Evolutionary conservation across 2,113 vertebrate genomes (phyloP).

Genomic region (Jaculus jaculus): DNA sequence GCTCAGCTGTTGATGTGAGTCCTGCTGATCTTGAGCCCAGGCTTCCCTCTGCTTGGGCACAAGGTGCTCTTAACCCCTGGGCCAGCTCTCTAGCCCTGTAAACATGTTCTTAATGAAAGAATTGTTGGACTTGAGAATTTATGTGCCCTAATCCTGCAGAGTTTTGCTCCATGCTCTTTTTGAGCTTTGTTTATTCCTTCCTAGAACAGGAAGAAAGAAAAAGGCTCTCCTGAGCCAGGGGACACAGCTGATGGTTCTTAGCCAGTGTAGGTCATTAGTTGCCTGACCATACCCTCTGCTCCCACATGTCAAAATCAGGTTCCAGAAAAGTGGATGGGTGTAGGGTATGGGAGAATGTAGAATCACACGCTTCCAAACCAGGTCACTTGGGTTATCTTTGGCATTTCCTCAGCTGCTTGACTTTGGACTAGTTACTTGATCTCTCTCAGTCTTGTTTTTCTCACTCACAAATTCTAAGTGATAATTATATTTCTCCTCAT

Average conservation of each 20-base stretch:
- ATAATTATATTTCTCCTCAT: background rate
- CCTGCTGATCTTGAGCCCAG: no score
- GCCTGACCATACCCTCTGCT: background rate
- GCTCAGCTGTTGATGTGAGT: no score
- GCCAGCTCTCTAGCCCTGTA: background rate
- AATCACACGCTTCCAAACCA: rapidly evolving
- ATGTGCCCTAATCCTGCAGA: background rate
- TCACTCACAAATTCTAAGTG: background rate
- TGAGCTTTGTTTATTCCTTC: background rate
- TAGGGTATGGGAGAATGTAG: background rate
- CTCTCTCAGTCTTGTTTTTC: background rate
- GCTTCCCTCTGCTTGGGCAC: no score
- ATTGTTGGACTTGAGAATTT: background rate
- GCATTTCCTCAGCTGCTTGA: background rate
- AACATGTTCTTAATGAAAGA: constrained; percentile 2
- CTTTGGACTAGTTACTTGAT: background rate
- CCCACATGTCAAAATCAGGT: background rate
- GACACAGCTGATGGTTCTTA: background rate
- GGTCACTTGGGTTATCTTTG: background rate
- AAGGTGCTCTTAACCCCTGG: no score
- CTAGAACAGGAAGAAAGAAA: background rate
- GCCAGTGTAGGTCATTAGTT: background rate
- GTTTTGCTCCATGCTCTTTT: background rate
- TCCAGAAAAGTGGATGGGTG: rapidly evolving
- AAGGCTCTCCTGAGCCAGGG: background rate